Evolutionary conservation across 1,140 invertebrate genomes (phyloP).

Genomic region (Aphelinus certus): DNA sequence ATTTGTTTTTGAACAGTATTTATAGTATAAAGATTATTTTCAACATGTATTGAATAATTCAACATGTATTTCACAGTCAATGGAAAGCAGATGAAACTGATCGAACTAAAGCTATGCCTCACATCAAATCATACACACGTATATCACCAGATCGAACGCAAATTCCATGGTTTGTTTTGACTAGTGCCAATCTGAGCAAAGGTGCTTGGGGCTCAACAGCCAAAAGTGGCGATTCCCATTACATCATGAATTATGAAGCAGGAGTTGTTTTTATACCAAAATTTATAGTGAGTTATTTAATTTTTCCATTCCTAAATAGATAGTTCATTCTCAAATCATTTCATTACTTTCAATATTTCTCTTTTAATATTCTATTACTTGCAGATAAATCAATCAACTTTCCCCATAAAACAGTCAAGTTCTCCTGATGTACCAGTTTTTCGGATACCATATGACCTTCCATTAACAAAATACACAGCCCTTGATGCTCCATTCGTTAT

Average conservation of each 20-base stretch:
- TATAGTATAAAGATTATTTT: constrained; percentile 13
- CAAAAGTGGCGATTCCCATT: constrained; percentile 70
- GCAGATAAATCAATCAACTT: constrained; percentile 57
- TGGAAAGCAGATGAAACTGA: constrained; percentile 80
- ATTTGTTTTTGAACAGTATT: constrained; percentile 4
- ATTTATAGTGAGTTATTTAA: constrained; percentile 76
- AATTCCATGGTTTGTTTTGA: constrained; percentile 85
- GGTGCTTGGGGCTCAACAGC: constrained; percentile 88
- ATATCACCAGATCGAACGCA: constrained; percentile 73
- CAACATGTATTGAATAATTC: neutral
- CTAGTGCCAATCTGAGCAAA: constrained; percentile 94
- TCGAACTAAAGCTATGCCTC: constrained; percentile 86
- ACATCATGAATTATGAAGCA: constrained; percentile 89
- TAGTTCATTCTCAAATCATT: constrained; percentile 6
- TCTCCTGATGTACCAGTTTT: constrained; percentile 66
- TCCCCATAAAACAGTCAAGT: constrained; percentile 60
- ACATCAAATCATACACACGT: constrained; percentile 91
- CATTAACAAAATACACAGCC: constrained; percentile 72
- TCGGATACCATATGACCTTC: constrained; percentile 83
- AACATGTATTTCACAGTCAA: constrained; percentile 70
- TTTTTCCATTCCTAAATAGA: neutral
- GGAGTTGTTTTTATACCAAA: constrained; percentile 90
- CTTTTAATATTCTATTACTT: constrained; percentile 43
- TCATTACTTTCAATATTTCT: constrained; percentile 27
- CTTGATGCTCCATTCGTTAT: constrained; percentile 72